Evolutionary conservation across 2,797 vertebrate species (phyloP).

Genomic region (Toxotes lorentzi): DNA sequence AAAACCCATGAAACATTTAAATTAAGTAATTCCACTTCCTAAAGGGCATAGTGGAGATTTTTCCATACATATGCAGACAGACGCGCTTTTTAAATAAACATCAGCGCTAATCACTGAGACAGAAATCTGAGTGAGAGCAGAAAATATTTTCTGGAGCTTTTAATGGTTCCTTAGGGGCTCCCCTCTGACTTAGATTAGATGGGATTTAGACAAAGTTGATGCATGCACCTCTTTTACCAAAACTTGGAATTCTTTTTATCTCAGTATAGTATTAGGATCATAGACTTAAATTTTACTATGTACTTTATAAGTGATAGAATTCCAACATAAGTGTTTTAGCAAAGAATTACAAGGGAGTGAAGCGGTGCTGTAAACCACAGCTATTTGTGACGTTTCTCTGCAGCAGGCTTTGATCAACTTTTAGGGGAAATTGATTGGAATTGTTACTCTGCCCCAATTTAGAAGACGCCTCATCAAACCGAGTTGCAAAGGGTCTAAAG

Average conservation of each 20-base stretch:
- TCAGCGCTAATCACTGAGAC: slow-evolving; percentile 81
- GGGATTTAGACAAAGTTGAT: slow-evolving; percentile 77
- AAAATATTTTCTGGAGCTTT: slow-evolving; percentile 75
- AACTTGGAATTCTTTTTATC: slow-evolving; percentile 62
- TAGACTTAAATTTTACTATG: slow-evolving; percentile 16
- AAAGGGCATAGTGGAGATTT: slow-evolving; percentile 82
- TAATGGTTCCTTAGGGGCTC: slow-evolving; percentile 70
- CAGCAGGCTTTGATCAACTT: slow-evolving; percentile 69
- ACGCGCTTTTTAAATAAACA: slow-evolving; percentile 79
- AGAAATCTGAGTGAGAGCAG: slow-evolving; percentile 77
- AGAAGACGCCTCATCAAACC: slow-evolving; percentile 70
- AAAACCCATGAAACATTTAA: slow-evolving; percentile 89
- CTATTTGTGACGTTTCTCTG: slow-evolving; percentile 36
- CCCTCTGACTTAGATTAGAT: slow-evolving; percentile 78
- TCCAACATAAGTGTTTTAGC: slow-evolving; percentile 18
- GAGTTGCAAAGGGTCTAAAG: slow-evolving; percentile 71
- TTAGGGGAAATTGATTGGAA: slow-evolving; percentile 71
- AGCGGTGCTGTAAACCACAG: slow-evolving; percentile 17
- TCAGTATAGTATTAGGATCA: slow-evolving; percentile 35
- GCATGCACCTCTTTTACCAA: slow-evolving; percentile 52
- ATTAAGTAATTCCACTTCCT: slow-evolving; percentile 87
- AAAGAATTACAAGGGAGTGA: slow-evolving; percentile 6
- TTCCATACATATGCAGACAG: slow-evolving; percentile 79
- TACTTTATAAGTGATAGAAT: slow-evolving; percentile 36
- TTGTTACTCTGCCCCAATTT: slow-evolving; percentile 78